Conservation (phyloP, 1,140 invertebrate genomes). For the Drosophila neocordata region DNA sequence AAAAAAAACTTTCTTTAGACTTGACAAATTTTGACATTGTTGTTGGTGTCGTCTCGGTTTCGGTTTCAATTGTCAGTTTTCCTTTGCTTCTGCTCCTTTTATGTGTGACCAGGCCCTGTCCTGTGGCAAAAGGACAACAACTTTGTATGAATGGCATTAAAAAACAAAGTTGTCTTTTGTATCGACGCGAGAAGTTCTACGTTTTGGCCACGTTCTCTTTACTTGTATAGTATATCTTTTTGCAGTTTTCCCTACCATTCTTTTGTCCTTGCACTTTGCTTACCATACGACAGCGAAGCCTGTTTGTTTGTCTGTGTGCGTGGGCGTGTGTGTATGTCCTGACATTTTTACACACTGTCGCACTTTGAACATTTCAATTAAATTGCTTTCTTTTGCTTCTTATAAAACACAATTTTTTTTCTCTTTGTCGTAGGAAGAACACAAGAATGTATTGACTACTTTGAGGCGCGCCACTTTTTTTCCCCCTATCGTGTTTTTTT, state of each 20-base stretch:
- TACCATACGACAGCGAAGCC: constrained; percentile 22
- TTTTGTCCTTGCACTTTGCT: constrained; percentile 47
- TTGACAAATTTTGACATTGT: too few species aligned
- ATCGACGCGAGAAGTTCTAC: constrained; percentile 43
- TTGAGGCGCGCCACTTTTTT: background rate
- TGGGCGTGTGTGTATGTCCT: constrained; percentile 19
- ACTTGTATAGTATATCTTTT: too few species aligned
- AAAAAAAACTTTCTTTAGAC: too few species aligned
- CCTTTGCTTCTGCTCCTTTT: too few species aligned
- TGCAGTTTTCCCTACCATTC: background rate
- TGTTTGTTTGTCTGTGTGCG: constrained; percentile 8
- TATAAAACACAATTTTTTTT: too few species aligned
- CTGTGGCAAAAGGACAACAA: constrained; percentile 35
- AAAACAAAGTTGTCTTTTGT: constrained; percentile 54
- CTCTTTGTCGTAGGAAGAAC: background rate
- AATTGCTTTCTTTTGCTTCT: constrained; percentile 29
- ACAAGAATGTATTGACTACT: constrained; percentile 25
- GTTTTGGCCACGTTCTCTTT: constrained; percentile 32
- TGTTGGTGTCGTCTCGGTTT: too few species aligned
- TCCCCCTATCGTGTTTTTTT: too few species aligned
- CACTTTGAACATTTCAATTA: constrained; percentile 72
- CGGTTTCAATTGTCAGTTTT: too few species aligned
- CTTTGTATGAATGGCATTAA: constrained; percentile 72
- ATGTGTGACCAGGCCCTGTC: too few species aligned
- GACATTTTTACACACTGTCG: constrained; percentile 63